Evolutionary conservation across 2,888 invertebrate species (phyloP).

Genomic region (Perizoma flavofasciatum): DNA sequence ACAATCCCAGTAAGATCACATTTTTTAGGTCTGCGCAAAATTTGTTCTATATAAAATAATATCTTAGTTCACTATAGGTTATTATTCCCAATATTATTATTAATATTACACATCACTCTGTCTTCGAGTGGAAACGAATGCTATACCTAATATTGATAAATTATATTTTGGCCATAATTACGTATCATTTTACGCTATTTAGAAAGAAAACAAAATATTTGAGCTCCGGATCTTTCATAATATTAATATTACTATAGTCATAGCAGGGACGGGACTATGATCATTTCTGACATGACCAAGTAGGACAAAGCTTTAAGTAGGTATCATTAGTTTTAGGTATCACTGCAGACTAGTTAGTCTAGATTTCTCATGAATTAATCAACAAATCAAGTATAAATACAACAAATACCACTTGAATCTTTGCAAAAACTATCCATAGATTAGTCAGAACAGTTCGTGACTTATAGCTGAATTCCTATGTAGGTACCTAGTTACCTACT

Average conservation of each 20-base stretch:
- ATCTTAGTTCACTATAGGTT: not conserved
- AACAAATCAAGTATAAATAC: slow-evolving; percentile 1
- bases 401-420: slow-evolving; percentile 26
- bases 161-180: too few species aligned
- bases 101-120: not conserved
- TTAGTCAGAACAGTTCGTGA: slow-evolving; percentile 38
- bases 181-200: slow-evolving; percentile 32
- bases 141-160: slow-evolving; percentile 11
- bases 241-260: slow-evolving; percentile 7
- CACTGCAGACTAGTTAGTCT: not conserved
- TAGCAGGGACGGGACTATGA: too few species aligned
- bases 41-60: too few species aligned
- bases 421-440: slow-evolving; percentile 28
- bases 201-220: slow-evolving; percentile 3
- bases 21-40: too few species aligned
- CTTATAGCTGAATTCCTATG: slow-evolving; percentile 36
- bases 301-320: too few species aligned
- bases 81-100: not conserved
- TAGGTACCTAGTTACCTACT: slow-evolving; percentile 1
- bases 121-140: slow-evolving; percentile 3
- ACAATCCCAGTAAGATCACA: too few species aligned
- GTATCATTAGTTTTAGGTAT: too few species aligned
- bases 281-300: too few species aligned
- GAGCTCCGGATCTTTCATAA: slow-evolving; percentile 20
- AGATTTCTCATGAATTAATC: slow-evolving; percentile 1